Evolutionary conservation across 2,888 invertebrate genomes (phyloP), one percentile per base, ranked within the genome.

Genomic region (Norana najaformis): DNA sequence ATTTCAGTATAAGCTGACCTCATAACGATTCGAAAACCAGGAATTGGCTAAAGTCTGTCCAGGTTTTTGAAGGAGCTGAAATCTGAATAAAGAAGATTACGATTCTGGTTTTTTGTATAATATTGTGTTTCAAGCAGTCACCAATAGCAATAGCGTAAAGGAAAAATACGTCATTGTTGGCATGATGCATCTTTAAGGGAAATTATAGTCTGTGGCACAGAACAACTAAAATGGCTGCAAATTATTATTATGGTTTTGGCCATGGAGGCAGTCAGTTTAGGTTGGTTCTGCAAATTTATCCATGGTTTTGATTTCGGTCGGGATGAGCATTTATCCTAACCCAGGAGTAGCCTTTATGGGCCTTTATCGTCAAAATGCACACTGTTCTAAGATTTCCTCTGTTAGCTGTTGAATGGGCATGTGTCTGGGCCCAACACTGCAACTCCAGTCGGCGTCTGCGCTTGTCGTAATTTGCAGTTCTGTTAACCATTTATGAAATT

Each of bases 181-280:
- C 16, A 13, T 11, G 8, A n/a, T 8, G 8, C 6, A n/a, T 11
- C 35, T 36, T 16, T 83, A 35, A 6, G 35, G 0, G 36, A 0
- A 85, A 85, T 13, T 85, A 35, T 85, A 37, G 85, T 85, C 85
- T 30, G 85, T 37, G 37, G 35, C 36, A 35, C 35, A 69, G 69
- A 69, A 69, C 69, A 69, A 35, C 36, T 20, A 85, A 85, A 35
- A 85, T 85, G 85, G 85, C 85, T 35, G 85, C 85, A 18, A 85
- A 85, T 85, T 85, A 85, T 37, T 85, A 36, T 37, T 85, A 85
- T 85, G 36, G 36, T 85, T 85, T 85, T 36, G 85, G 85, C 3
- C 85, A 85, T 85, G 85, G 85, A 36, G 85, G 85, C 14, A n/a
- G 37, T 23, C 85, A 85, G 85, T 85, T 85, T 37, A 85, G 85